These are phyloP conservation scores for Leucoraja erinaceus DNA, from an alignment of 2,113 vertebrate species.

Conservation along the genomic window DNA sequence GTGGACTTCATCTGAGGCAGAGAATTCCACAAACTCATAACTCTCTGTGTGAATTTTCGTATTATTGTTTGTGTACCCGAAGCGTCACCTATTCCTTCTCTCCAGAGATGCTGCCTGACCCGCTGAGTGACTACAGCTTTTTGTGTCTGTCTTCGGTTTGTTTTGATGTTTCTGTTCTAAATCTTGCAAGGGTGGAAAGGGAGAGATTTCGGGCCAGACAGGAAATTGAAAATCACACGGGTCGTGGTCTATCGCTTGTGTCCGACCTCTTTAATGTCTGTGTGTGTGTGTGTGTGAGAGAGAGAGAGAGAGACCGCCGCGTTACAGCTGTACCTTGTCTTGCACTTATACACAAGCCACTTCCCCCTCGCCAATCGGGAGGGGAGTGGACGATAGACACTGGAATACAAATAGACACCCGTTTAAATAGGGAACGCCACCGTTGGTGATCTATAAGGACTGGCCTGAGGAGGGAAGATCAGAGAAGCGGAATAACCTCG, in stretches of 20 bases:
- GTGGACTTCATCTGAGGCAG: no score
- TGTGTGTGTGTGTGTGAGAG: not conserved
- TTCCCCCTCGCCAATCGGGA: not conserved
- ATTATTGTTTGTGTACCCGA: no score
- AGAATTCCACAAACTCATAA: no score
- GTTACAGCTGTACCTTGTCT: not conserved
- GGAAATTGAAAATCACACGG: not conserved
- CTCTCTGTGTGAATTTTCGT: no score
- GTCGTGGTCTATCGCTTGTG: not conserved
- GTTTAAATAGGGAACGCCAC: not conserved
- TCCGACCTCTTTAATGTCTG: not conserved
- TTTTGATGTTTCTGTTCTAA: no score
- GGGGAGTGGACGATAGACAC: not conserved
- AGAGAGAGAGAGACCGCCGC: not conserved
- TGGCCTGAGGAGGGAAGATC: not conserved
- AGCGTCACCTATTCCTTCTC: no score
- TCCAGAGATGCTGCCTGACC: no score
- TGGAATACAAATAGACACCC: not conserved
- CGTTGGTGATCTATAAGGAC: not conserved
- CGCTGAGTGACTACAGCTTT: no score
- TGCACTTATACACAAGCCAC: not conserved
- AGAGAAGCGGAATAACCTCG: no score
- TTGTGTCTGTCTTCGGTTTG: no score
- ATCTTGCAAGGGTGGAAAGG: no score
- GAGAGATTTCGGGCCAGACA: not conserved